Evolutionary conservation across 2,113 vertebrate genomes (phyloP), one percentile per base, ranked within the genome.

Genomic region (Ophiodon elongatus): DNA sequence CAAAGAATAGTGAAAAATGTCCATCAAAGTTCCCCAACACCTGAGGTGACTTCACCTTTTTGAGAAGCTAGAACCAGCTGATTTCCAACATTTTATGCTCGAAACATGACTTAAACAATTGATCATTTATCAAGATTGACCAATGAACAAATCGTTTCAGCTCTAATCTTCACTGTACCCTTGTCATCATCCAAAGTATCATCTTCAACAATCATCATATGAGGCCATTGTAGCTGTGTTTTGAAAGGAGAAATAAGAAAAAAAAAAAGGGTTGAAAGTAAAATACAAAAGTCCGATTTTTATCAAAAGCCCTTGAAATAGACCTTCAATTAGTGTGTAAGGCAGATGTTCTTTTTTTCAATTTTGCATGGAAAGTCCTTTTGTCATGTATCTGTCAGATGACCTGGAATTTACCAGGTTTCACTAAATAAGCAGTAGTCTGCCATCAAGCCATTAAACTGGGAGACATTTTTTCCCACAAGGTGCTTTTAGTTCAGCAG

Each of bases 321-420:
- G 74, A 89, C 74, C 80, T 85, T 88, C 75, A 83, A 83, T n/a
- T 25, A 66, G 9, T 76, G 62, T 84, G 87, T 90, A 88, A 94
- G 88, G 90, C 87, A 84, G 27, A 89, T 88, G 84, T 86, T 92
- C 79, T 79, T 84, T 72, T 77, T 89, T 86, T 87, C 47, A 89
- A 50, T 59, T 59, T 80, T 82, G 47, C 64, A 63, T 8, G 62
- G 83, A 87, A 90, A 92, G 85, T 88, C 81, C 50, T 80, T 71
- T n/a, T 39, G 23, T 82, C 78, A 62, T 69, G 45, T 25, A 47
- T 73, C 77, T 78, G 80, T 92, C 88, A 85, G 87, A 85, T 72
- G 79, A 88, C 43, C 35, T 73, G 86, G 80, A 92, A 90, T 91
- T 71, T 52, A 83, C 85, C 79, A 74, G 14, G 50, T 82, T 68